phyloP scores from a whole-genome alignment of 2,888 invertebrate genomes.

The Drosophila barbarae region DNA sequence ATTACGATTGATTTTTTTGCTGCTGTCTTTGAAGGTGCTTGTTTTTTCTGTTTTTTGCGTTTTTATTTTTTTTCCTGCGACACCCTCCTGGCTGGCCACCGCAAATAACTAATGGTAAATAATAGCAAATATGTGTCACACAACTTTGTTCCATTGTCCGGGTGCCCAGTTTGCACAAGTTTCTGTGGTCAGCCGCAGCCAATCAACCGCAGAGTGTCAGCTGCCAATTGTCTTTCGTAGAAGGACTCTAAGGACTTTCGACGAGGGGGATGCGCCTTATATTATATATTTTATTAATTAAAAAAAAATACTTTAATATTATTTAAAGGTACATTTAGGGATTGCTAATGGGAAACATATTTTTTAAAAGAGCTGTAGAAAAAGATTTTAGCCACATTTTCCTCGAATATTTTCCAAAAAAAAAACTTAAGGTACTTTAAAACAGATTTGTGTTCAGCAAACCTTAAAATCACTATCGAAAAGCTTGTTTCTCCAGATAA shows the following conservation, averaged over 20 bases:
- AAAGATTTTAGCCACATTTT: too few relatives aligned
- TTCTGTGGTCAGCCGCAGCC: conserved; percentile 29
- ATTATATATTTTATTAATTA: too few relatives aligned
- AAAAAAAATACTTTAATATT: too few relatives aligned
- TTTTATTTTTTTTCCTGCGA: neutral
- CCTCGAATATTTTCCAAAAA: too few relatives aligned
- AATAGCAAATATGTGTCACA: conserved; percentile 19
- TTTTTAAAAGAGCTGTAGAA: too few relatives aligned
- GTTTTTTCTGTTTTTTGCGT: neutral
- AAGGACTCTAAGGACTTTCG: neutral
- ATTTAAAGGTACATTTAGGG: too few relatives aligned
- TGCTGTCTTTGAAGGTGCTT: neutral
- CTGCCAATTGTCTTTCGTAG: conserved; percentile 21
- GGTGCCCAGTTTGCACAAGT: conserved; percentile 16
- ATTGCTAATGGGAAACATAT: too few relatives aligned
- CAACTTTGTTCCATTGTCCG: neutral
- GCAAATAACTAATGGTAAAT: conserved; percentile 25
- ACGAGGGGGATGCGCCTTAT: neutral
- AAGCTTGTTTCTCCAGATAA: too few relatives aligned
- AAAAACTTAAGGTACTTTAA: too few relatives aligned
- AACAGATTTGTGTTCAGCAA: too few relatives aligned
- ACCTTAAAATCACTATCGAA: too few relatives aligned
- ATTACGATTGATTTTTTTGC: conserved; percentile 1
- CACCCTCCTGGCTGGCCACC: neutral
- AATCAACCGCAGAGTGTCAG: conserved; percentile 32